phyloP scores from a whole-genome alignment of 2,797 vertebrate genomes.

The Sebastes baramenuke region DNA sequence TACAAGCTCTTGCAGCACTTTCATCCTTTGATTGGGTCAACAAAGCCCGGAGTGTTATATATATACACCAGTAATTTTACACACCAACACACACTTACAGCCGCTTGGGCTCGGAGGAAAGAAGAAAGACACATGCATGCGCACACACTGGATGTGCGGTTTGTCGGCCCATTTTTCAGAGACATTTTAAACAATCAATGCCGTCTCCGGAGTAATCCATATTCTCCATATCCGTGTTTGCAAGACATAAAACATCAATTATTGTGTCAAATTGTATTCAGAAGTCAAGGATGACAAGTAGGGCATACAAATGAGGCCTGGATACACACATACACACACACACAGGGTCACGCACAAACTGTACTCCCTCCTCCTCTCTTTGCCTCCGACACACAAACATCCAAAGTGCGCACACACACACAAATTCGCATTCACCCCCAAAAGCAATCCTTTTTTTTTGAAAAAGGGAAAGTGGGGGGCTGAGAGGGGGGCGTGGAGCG shows the following conservation, averaged over 20 bases:
- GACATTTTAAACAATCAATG: slow-evolving; percentile 65
- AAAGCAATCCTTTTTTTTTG: slow-evolving; percentile 41
- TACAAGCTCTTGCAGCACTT: slow-evolving; percentile 25
- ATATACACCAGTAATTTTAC: slow-evolving; percentile 34
- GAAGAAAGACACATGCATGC: slow-evolving; percentile 36
- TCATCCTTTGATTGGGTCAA: slow-evolving; percentile 54
- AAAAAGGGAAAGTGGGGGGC: slow-evolving; percentile 31
- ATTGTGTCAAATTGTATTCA: slow-evolving; percentile 62
- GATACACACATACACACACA: background rate
- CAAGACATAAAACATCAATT: slow-evolving; percentile 68
- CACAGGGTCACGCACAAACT: background rate
- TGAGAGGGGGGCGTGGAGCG: slow-evolving; percentile 18
- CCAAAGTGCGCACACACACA: background rate
- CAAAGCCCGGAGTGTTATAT: slow-evolving; percentile 17
- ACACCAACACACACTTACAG: background rate
- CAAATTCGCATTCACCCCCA: slow-evolving; percentile 25
- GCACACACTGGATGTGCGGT: slow-evolving; percentile 18
- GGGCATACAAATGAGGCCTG: slow-evolving; percentile 49
- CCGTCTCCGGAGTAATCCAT: slow-evolving; percentile 57
- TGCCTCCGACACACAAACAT: slow-evolving; percentile 4
- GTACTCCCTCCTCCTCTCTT: background rate
- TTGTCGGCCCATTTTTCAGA: slow-evolving; percentile 66
- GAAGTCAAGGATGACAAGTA: slow-evolving; percentile 49
- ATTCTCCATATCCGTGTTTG: slow-evolving; percentile 58
- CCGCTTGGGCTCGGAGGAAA: slow-evolving; percentile 4